Base-by-base conservation (phyloP, 2,797 vertebrate species). In the Benthosema pterotum region DNA sequence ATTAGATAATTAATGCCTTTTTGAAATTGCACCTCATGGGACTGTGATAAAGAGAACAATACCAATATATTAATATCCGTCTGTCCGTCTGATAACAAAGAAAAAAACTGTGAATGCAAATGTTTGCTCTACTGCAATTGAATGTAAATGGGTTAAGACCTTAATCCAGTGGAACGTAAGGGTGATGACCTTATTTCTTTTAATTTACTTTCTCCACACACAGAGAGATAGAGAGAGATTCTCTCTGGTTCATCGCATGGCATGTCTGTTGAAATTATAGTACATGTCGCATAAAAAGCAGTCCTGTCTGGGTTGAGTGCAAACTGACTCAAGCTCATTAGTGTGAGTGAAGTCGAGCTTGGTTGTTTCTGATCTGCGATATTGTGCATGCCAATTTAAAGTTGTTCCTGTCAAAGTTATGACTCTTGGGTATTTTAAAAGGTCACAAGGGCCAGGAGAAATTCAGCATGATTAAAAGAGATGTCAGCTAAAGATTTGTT, bases 201-300 rank as follows among this genome's bases (percentile, higher is more conserved):
- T 32, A 51, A 51, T 38, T 59, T 18, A 4, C 2, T 50, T 51
- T 19, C 16, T 50, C 12, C 12, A 47, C 2, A 14, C 15, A 17
- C 11, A 12, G 28, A 60, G 57, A 48, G 22, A 25, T n/a, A 25
- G 22, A 60, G 47, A 50, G 22, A 2, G 57, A 9, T 38, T 16
- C 22, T 16, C 15, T 13, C 47, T 49, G 22, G 25, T 18, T 38
- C 9, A 17, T 13, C 5, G 9, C 42, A 52, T 12, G 22, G 22
- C 22, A n/a, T 53, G 55, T n/a, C 42, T 46, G 4, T 5, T 22
- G 19, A 60, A 16, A 49, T 50, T n/a, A 58, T 58, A 28, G 45
- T 16, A 25, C 32, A 28, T 48, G 16, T 28, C 16, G 57, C 8
- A 11, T 49, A n/a, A 59, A 59, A 46, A 59, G 19, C 14, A 48